Evolutionary conservation across 1,140 invertebrate genomes (phyloP), one percentile per base, ranked within the genome.

Genomic region (Drosophila ficusphila): DNA sequence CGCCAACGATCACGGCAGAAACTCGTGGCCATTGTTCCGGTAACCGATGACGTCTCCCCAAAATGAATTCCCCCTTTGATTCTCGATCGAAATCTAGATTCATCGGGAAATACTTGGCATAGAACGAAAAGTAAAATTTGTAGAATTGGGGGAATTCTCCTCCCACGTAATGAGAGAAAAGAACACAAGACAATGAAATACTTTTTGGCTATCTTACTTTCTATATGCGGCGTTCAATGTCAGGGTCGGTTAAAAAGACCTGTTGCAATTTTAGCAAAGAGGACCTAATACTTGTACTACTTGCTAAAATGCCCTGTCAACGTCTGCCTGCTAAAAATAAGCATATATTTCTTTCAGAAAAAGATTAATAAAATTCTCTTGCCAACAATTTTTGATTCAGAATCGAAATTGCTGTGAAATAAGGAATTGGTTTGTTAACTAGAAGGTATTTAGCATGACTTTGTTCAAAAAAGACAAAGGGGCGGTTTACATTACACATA

Each of bases 1-100:
- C 68, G 69, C 58, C 56, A 23, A 25, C 44, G 74, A 79, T 47
- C 79, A 86, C 81, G 79, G 52, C 25, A 6, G 39, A 9, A 56
- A 3, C 44, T 58, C 81, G 81, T 85, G 79, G 65, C 48, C 41
- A 61, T 71, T 79, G 64, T 86, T 71, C 81, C 81, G 60, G 54
- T 67, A 76, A 86, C 34, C 42, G 47, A 21, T 79, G 76, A 85
- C 81, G 76, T 83, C 25, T 25, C 39, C 29, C 39, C 18, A 18
- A 21, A 23, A 54, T 2, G 7, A 4, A 29, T 27, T 34, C 54
- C 11, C 39, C 25, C 18, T 62, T 19, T 18, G 16, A n/a, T 29
- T 19, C 19, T 64, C 39, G 48, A 57, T 51, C 12, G 18, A 34
- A 12, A 64, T 51, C 27, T 65, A 67, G 60, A 49, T 49, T 31